Evolutionary conservation across 2,888 invertebrate genomes (phyloP), one percentile per base, ranked within the genome.

Genomic region (Ophioninae sp.): DNA sequence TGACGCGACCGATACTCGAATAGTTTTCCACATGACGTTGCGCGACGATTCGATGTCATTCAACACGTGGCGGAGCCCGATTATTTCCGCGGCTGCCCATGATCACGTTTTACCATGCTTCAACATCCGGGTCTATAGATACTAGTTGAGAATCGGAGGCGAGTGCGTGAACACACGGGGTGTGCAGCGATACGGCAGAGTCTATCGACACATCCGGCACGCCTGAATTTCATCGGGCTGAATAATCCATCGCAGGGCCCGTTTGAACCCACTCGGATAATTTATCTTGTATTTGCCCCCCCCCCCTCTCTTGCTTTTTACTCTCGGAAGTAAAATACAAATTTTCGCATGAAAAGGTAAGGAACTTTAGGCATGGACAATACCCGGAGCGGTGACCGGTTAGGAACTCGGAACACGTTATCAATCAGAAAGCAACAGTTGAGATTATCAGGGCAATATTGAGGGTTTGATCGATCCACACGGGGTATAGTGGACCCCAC

Each of bases 21-120:
- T 59, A 20, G 20, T 59, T 59, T 22, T 59, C 30, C 58, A 71
- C 58, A 71, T 58, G 71, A 71, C 71, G 71, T 51, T 17, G 51
- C 17, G 17, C 6, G 51, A 51, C 51, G 51, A 51, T 51, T 51
- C 68, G 44, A 44, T 22, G 69, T 69, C 30, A 56, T 69, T 69
- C 56, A 51, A 41, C 44, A 69, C 56, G 51, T 51, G 51, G 30
- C 41, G 37, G 9, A 69, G 30, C 23, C 20, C 56, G 22, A 58
- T 23, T 39, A 56, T 56, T 65, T 65, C 37, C 56, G 65, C 39
- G 59, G 59, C 30, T 30, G 30, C n/a, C 10, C 64, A 37, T 13
- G 37, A 30, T 64, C 37, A 64, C 64, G 22, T 59, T 59, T 22
- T 22, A 20, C 59, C 20, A 59, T 20, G 59, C 59, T 22, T 20